Base-by-base conservation (phyloP, 2,113 vertebrate species). In the Macrotis lagotis region DNA sequence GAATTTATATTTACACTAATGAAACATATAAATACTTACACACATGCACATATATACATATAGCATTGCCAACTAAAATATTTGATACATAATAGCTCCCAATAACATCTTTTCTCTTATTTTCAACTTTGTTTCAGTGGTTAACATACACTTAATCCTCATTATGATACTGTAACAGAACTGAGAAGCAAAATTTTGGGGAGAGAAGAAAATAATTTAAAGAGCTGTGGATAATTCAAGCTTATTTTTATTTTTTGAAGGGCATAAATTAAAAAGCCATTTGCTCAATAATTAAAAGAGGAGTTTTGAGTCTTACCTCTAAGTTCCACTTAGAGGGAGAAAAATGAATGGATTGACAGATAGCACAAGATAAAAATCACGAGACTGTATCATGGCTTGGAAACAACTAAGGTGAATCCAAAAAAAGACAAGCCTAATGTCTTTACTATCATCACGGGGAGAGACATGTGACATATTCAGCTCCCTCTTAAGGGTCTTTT, bases 241-340 rank as follows among this genome's bases (percentile, higher is more conserved):
- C 48, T 25, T 90, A 89, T 31, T 91, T 89, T 51, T 89, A 91
- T n/a, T 91, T 89, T 59, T 91, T 83, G 47, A 92, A 92, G 37
- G 19, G 90, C 91, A 28, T 24, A 88, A 49, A 48, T 88, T 53
- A 74, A 49, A 28, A 50, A 14, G 14, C 14, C 12, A 12, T 3
- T 28, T 22, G 50, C 48, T 51, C 2, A 25, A 9, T 8, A 22
- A 89, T 88, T 66, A 37, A 37, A 59, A 66, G 1, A 0, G 51
- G 28, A 47, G 52, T 31, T 47, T 28, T 51, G 47, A 37, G 49
- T 83, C 91, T 22, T 52, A 37, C 25, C 89, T 26, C 48, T 47
- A 1, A 48, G 19, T 89, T 51, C 53, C 6, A 7, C 48, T n/a
- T 31, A 24, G 2, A 16, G 8, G 74, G 47, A 51, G 88, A 89